Conservation (phyloP, 37 sponge, comb jelly and placozoan species). For the Amphimedon queenslandica region DNA sequence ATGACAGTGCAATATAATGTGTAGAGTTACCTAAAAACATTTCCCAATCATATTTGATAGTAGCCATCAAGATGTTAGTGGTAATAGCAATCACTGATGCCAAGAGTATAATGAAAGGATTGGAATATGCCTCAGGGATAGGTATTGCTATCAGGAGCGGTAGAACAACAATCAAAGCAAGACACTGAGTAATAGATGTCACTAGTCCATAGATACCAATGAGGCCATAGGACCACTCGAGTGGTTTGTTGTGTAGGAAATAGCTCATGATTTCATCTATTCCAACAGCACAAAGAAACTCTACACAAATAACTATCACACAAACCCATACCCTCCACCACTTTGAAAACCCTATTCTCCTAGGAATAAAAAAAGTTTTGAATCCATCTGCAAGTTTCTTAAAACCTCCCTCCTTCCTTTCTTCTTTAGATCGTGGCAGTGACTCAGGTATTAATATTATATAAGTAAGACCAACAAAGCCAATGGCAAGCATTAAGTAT, state of each 20-base stretch:
- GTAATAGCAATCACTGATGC: background rate
- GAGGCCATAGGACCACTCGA: slow-evolving; percentile 27
- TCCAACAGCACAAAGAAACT: slow-evolving; percentile 18
- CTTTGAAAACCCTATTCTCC: background rate
- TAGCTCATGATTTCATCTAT: background rate
- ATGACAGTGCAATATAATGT: too few species aligned
- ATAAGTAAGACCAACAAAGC: too few species aligned
- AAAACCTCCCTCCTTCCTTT: background rate
- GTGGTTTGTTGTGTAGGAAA: slow-evolving; percentile 32
- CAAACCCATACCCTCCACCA: slow-evolving; percentile 54
- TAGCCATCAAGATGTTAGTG: background rate
- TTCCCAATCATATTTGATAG: background rate
- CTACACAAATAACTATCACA: background rate
- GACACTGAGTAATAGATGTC: background rate
- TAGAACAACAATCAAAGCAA: slow-evolving; percentile 22
- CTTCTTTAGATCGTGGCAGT: too few species aligned
- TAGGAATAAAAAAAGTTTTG: slow-evolving; percentile 31
- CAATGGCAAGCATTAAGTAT: too few species aligned
- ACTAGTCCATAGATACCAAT: slow-evolving; percentile 20
- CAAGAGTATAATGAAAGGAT: background rate
- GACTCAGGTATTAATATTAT: too few species aligned
- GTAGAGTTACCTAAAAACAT: background rate
- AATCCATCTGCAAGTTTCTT: slow-evolving; percentile 9
- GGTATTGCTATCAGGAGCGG: slow-evolving; percentile 36
- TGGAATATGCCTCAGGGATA: too few species aligned